Conservation (phyloP, 2,113 vertebrate species). For the Oplegnathus fasciatus region DNA sequence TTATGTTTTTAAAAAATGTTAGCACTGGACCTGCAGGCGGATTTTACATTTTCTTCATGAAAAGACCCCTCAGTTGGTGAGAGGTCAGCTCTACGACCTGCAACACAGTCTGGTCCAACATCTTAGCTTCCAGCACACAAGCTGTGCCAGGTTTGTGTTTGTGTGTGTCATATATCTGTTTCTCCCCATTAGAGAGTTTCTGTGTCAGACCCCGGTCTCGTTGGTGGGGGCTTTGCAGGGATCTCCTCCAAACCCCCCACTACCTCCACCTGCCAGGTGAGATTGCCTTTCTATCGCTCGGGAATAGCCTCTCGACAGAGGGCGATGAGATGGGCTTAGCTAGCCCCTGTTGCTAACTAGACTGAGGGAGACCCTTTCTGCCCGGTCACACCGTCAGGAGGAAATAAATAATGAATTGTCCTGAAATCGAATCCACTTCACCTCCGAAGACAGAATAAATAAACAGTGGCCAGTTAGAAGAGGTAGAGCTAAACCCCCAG, state of each 20-base stretch:
- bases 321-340: constrained; percentile 39
- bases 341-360: constrained; percentile 36
- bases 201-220: constrained; percentile 30
- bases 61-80: not conserved
- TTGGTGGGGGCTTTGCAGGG: constrained; percentile 41
- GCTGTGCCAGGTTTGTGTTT: not conserved
- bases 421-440: constrained; percentile 27
- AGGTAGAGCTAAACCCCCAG: not conserved
- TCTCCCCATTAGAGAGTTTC: constrained; percentile 2
- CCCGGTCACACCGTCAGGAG: not conserved
- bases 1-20: not conserved
- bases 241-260: constrained; percentile 36
- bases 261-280: constrained; percentile 50
- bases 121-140: not conserved
- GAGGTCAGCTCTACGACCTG: not conserved
- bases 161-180: constrained; percentile 7
- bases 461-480: constrained; percentile 15
- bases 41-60: not conserved
- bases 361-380: constrained; percentile 19
- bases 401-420: constrained; percentile 23
- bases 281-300: constrained; percentile 48
- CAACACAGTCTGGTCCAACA: not conserved
- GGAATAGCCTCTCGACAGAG: constrained; percentile 31
- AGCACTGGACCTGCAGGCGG: not conserved
- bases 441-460: constrained; percentile 37